Base-by-base conservation (phyloP, 2,888 invertebrate species). In the Conistra vaccinii region DNA sequence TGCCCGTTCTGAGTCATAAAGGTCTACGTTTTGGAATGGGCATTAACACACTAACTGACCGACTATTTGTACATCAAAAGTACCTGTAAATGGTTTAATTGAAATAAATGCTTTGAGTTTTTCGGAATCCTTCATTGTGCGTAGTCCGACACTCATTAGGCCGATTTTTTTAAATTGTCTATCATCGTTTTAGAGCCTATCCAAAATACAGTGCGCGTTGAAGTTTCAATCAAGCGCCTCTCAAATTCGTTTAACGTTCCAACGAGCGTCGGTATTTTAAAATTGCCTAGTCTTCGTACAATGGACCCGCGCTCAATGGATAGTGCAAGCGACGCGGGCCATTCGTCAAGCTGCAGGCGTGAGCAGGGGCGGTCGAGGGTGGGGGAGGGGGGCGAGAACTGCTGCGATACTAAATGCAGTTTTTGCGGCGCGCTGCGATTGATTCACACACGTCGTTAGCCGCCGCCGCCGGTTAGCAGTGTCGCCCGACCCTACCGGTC, bases 391-490 rank as follows among this genome's bases (percentile, higher is more conserved):
- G 42, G 39, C n/a, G 26, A 32, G 48, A 55, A 48, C 39, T 45
- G 12, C 39, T 67, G 51, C 53, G 45, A 67, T 76, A 70, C 82
- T 80, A 67, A 76, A 81, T 81, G 78, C 69, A 76, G 42, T 81
- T 84, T 81, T 78, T 68, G 53, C 45, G 32, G 48, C 32, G 32
- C 70, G 45, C 69, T 60, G 51, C 51, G 71, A 78, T 73, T 69
- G 81, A 78, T 80, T 76, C 75, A 58, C 78, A 73, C 72, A 74
- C 73, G 67, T 80, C 80, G 73, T 78, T 67, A 81, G 70, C 39
- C 60, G 60, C 45, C 73, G 70, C 39, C 60, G 60, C 45, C 73
- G 57, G 51, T 32, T 14, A 14, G 62, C 55, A 39, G 26, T 3
- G 39, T 20, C 39, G 3, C 39, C 39, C 9, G 20, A 20, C 20